Evolutionary conservation across 2,888 invertebrate genomes (phyloP), one percentile per base, ranked within the genome.

Genomic region (Cosmorhoe ocellata): DNA sequence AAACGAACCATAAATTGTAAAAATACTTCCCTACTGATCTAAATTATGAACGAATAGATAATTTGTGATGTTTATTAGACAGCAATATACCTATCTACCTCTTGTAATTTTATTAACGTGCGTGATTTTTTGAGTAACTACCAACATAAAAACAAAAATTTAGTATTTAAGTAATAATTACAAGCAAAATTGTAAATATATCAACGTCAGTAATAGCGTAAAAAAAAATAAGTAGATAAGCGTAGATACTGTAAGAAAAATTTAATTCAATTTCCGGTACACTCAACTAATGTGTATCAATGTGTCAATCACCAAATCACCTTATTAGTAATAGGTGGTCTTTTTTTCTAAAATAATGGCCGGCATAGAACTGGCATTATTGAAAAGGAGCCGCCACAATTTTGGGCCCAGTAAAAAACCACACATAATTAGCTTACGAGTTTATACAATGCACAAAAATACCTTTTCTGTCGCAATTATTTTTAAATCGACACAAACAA

Each of bases 241-340:
- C 18, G 2, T 18, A 24, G 24, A 24, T 24, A 24, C 24, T 7
- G 10, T 12, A 31, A 31, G n/a, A 18, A 51, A 32, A 33, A 37
- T 22, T 34, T 34, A 48, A 55, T 58, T 56, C 18, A 42, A 52
- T 71, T 71, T 73, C 74, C 74, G 71, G 69, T 51, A 40, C 50
- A 61, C 69, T 66, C 65, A 72, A 76, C 77, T 78, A 44, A 5
- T 6, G 12, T 14, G 61, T 42, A 55, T 70, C 74, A 74, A 76
- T 67, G 83, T 88, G 88, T 89, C 88, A 89, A 84, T 89, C 88
- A 86, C 72, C 79, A 86, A 88, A 82, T 88, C 88, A 85, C 70
- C 79, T 84, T 81, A 84, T 84, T 84, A 84, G 77, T 69, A 22
- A 64, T 74, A 56, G 74, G 71, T 76, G 71, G 71, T 65, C 57